Evolutionary conservation across 2,888 invertebrate species (phyloP), one percentile per base, ranked within the genome.

Genomic region (Helicoverpa assulta): DNA sequence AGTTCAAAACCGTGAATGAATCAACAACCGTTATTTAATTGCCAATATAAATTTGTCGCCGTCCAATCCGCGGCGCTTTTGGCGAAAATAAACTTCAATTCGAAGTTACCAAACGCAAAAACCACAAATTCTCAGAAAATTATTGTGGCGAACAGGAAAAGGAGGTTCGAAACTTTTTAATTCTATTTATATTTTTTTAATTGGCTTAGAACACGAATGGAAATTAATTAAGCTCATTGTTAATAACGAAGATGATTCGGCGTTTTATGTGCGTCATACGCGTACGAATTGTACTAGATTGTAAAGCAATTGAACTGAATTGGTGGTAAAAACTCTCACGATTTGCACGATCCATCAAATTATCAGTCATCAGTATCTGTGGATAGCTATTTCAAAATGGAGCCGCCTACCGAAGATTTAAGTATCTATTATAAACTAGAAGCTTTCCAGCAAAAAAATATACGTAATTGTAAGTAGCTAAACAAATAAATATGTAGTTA

Each of bases 21-120:
- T 67, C 78, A 63, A 72, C 76, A 75, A 78, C 79, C 73, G 83
- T 76, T 77, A 82, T 73, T 80, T 80, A 78, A 83, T 83, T 79
- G 78, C 61, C 71, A 76, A 76, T 73, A 79, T 77, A 72, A 84
- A 79, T 69, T 77, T 71, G 79, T 76, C 77, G 74, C 69, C 74
- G 53, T 61, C 53, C 26, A 66, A 63, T 73, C 56, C 51, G 62
- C 61, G 59, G 71, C 67, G 56, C 55, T 74, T 67, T 64, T 51
- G 7, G 55, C 56, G 66, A 72, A 76, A 80, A 82, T 75, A 81
- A 84, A 81, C 74, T 59, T 74, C 55, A 73, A 67, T 64, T 56
- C 65, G 47, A 67, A 61, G 72, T 74, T 71, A 19, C 37, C 60
- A 52, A 62, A 59, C 57, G 18, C 58, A 68, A 82, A 83, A 78